Conservation (phyloP, 2,113 vertebrate species). For the Dasyornis broadbenti region DNA sequence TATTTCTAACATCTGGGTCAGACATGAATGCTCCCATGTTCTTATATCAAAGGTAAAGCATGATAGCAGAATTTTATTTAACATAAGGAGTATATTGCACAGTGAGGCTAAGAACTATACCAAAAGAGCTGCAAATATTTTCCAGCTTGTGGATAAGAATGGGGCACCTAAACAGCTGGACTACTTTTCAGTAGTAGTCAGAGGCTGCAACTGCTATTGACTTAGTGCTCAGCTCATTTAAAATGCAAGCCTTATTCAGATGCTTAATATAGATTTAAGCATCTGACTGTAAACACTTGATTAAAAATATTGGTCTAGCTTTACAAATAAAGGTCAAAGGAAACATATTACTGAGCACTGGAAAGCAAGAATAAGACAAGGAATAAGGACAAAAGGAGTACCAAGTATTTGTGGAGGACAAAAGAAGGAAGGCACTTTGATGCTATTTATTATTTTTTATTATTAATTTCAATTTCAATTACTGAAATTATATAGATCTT, state of each 20-base stretch:
- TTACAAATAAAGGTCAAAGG: conserved; percentile 41
- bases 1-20: not conserved
- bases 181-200: not conserved
- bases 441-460: not conserved
- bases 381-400: not conserved
- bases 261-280: conserved; percentile 26
- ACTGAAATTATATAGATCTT: not conserved
- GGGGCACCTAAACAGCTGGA: not conserved
- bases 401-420: not conserved
- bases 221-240: not conserved
- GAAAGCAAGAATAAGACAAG: not conserved
- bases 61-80: not conserved
- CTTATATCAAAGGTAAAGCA: not conserved
- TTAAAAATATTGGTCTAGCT: conserved; percentile 54
- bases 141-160: not conserved
- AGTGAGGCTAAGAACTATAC: not conserved
- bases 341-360: not conserved
- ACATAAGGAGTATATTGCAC: not conserved
- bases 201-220: not conserved
- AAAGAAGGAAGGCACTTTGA: not conserved
- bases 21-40: not conserved
- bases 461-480: not conserved
- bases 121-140: not conserved
- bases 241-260: conserved; percentile 40
- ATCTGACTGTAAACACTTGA: conserved; percentile 40